Conservation (phyloP, 1,140 invertebrate species). For the Cephus cinctus region DNA sequence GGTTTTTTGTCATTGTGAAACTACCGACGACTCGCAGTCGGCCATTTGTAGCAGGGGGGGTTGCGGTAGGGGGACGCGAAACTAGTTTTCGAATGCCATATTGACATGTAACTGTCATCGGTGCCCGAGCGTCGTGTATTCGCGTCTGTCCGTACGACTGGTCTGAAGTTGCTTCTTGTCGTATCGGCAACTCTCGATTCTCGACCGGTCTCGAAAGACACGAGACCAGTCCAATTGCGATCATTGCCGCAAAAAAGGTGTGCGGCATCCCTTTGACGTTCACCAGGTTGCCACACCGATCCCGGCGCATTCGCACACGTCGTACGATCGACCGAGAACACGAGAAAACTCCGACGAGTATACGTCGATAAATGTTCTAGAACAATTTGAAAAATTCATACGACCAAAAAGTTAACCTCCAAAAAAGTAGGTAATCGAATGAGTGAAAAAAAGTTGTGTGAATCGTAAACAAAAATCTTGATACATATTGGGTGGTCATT, state of each 20-base stretch:
- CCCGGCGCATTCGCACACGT: too few relatives aligned
- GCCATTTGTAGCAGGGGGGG: background rate
- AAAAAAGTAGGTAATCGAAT: too few relatives aligned
- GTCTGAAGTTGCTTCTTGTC: constrained; percentile 7
- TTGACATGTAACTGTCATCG: constrained; percentile 55
- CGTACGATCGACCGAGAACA: too few relatives aligned
- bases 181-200: constrained; percentile 25
- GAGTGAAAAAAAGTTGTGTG: too few relatives aligned
- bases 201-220: too few relatives aligned
- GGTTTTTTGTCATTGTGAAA: background rate
- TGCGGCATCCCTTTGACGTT: constrained; percentile 28
- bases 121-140: constrained; percentile 13
- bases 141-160: background rate
- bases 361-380: too few relatives aligned
- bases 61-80: constrained; percentile 7
- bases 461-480: too few relatives aligned
- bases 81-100: constrained; percentile 44
- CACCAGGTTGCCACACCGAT: too few relatives aligned
- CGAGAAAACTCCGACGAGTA: too few relatives aligned
- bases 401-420: too few relatives aligned
- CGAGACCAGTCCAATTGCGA: constrained; percentile 44
- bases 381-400: too few relatives aligned
- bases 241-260: constrained; percentile 43
- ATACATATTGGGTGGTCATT: too few relatives aligned
- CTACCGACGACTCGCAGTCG: constrained; percentile 7